These are phyloP conservation scores for Boulengeromyrus knoepffleri DNA, from an alignment of 2,113 vertebrate genomes.

Conservation along the genomic window DNA sequence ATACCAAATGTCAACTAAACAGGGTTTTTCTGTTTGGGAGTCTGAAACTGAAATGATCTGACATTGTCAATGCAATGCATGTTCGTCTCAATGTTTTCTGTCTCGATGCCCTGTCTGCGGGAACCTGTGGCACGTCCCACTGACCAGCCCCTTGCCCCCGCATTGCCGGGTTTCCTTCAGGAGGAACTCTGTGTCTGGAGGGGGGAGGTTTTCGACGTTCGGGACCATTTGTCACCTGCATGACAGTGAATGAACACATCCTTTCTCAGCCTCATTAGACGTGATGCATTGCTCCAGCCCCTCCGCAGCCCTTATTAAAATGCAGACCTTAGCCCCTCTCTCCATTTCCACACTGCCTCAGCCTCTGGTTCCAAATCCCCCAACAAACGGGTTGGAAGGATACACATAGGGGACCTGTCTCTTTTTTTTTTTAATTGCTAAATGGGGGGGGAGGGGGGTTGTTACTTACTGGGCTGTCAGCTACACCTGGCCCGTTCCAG, in stretches of 20 bases:
- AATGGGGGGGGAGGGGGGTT: not conserved
- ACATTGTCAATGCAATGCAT: slow-evolving; percentile 4
- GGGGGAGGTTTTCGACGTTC: not conserved
- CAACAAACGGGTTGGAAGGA: slow-evolving; percentile 6
- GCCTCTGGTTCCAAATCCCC: slow-evolving; percentile 13
- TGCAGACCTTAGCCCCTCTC: slow-evolving; percentile 14
- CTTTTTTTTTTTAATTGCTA: not conserved
- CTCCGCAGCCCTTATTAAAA: slow-evolving; percentile 16
- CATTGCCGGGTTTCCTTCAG: not conserved
- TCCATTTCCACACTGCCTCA: slow-evolving; percentile 18
- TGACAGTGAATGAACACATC: slow-evolving; percentile 19
- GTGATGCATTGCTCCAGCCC: slow-evolving; percentile 9
- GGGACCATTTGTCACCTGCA: slow-evolving; percentile 16
- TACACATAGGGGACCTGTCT: not conserved
- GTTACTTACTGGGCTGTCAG: not conserved
- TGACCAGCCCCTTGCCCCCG: not conserved
- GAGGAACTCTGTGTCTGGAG: not conserved
- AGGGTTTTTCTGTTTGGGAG: not conserved
- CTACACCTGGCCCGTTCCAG: not conserved
- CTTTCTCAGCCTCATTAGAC: slow-evolving; percentile 21
- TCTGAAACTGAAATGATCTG: not conserved
- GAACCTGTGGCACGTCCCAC: not conserved
- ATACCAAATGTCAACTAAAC: slow-evolving; percentile 1
- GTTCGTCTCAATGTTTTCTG: not conserved
- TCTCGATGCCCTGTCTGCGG: not conserved